Evolutionary conservation across 2,113 vertebrate species (phyloP).

Genomic region (Xiphophorus maculatus): DNA sequence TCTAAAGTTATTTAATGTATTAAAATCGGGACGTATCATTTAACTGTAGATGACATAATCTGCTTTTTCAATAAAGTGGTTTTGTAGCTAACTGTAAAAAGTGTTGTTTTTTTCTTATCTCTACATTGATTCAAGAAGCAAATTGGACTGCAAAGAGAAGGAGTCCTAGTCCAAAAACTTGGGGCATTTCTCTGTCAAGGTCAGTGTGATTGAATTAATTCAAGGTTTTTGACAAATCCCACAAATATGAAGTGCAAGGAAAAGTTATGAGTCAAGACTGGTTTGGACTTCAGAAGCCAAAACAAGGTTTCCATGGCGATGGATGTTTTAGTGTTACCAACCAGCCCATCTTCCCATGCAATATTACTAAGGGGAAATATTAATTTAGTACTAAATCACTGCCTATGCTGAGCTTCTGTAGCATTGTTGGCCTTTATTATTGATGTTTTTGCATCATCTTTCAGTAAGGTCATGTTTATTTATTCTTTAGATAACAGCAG

Average conservation of each 20-base stretch:
- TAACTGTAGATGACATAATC: slow-evolving; percentile 95
- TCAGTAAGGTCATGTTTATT: background rate
- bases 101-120: background rate
- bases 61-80: slow-evolving; percentile 92
- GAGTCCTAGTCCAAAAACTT: background rate
- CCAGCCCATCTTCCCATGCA: background rate
- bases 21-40: slow-evolving; percentile 92
- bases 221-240: background rate
- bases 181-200: background rate
- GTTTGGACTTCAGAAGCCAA: background rate
- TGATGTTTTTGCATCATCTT: slow-evolving; percentile 13
- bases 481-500: background rate
- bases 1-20: slow-evolving; percentile 91
- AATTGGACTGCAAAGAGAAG: background rate
- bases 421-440: background rate
- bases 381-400: background rate
- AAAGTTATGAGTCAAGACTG: background rate
- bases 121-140: no score
- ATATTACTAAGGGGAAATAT: no score
- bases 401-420: background rate
- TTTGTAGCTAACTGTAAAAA: slow-evolving; percentile 85
- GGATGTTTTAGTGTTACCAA: background rate
- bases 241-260: background rate
- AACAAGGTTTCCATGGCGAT: background rate
- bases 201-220: background rate